Base-by-base conservation (phyloP, 2,888 invertebrate genomes). In the Tachina fera region DNA sequence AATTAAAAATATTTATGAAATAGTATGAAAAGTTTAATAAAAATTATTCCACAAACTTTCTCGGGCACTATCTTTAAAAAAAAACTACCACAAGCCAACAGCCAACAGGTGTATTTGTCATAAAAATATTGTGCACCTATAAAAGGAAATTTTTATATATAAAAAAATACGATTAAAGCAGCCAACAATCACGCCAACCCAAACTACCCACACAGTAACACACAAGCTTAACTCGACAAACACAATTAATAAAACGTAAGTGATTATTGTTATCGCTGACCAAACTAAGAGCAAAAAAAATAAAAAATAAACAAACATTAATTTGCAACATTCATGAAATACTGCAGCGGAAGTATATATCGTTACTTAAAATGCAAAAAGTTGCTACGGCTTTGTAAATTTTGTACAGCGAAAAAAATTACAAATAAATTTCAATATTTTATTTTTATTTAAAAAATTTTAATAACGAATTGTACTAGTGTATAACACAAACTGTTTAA, bases 51-150 rank as follows among this genome's bases (percentile, higher is more conserved):
- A 2, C 39, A 68, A 68, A 61, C 61, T 61, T 11, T 39, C n/a
- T 19, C 49, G 47, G 49, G 47, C 13, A 13, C 72, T 9, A 8
- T 9, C 72, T 72, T 72, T 61, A 49, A 58, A 1, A 45, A 31
- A 60, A 19, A 61, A 47, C 9, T 19, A 39, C 19, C 19, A 5
- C 43, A 19, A 74, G 4, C 49, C 5, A 49, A 9, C 22, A 63
- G 43, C 9, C 45, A 65, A 76, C 65, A 76, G 76, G 65, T 76
- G 76, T 76, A 47, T 65, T 76, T 67, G 76, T 58, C 58, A 78
- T 70, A 31, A 61, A 31, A n/a, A 51, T 9, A 22, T 63, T 56
- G 16, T 45, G 16, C n/a, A 58, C 4, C 76, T 45, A 56, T 56
- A 76, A 53, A 65, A 45, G 76, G 56, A 65, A 75, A 51, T 43